A percentile compares a stretch with the other conserved stretches of the same genome.
Conservation (phyloP, 2,113 vertebrate species). For the Halichoeres trimaculatus region DNA sequence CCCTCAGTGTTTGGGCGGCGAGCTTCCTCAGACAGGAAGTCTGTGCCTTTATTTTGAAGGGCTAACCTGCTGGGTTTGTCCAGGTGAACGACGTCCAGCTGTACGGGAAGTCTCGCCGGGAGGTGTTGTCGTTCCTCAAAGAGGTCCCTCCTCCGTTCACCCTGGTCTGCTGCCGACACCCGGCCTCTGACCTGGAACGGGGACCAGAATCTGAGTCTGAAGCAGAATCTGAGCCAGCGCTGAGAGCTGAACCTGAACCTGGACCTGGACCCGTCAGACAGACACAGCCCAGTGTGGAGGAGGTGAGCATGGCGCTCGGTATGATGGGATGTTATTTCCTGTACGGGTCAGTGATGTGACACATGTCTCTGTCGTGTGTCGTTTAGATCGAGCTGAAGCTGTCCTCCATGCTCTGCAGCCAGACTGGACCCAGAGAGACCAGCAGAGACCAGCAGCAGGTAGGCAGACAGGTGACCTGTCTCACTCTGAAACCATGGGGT, state of each 20-base stretch:
- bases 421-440: background rate
- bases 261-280: background rate
- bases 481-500: no score
- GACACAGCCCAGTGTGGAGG: slow-evolving; percentile 52
- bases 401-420: slow-evolving; percentile 58
- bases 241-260: background rate
- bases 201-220: slow-evolving; percentile 39
- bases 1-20: no score
- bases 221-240: slow-evolving; percentile 8
- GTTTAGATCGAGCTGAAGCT: slow-evolving; percentile 72
- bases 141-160: slow-evolving; percentile 94
- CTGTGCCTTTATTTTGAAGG: no score
- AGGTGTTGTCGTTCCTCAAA: slow-evolving; percentile 92
- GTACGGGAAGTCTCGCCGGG: slow-evolving; percentile 89
- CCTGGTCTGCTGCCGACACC: slow-evolving; percentile 91
- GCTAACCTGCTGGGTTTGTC: background rate
- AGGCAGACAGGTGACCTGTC: slow-evolving; percentile 9
- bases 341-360: no score
- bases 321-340: no score
- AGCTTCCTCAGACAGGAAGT: no score
- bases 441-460: background rate
- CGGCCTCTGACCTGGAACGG: slow-evolving; percentile 74
- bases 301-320: slow-evolving; percentile 58
- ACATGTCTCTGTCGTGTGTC: background rate
- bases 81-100: slow-evolving; percentile 94